A percentile compares a stretch with the other conserved stretches of the same genome.
phyloP scores from a whole-genome alignment of 2,888 invertebrate species.

The Ypsolopha scabrella region DNA sequence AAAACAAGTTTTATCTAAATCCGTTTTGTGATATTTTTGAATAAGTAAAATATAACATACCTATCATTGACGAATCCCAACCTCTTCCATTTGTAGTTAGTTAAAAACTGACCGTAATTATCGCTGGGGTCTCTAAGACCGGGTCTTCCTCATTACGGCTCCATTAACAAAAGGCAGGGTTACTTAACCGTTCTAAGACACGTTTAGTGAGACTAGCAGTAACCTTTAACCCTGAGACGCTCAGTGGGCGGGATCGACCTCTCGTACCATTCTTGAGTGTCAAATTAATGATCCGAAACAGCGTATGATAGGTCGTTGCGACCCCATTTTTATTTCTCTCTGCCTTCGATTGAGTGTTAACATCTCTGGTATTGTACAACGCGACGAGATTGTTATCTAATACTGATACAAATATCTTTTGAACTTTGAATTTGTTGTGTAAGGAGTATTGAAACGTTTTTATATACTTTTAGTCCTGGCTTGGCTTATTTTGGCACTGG shows the following conservation, averaged over 20 bases:
- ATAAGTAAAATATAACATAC: no score
- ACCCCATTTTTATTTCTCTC: not conserved
- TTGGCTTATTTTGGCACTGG: no score
- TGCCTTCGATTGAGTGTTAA: not conserved
- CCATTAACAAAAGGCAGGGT: slow-evolving; percentile 51
- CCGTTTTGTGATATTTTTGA: no score
- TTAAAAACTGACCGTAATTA: no score
- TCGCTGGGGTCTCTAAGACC: no score
- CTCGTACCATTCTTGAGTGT: slow-evolving; percentile 51
- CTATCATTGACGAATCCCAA: no score
- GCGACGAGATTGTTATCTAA: not conserved
- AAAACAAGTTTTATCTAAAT: no score
- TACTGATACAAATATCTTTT: not conserved
- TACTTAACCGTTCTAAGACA: slow-evolving; percentile 28
- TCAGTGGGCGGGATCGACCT: slow-evolving; percentile 16
- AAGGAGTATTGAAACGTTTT: not conserved
- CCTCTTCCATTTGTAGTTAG: no score
- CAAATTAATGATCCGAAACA: slow-evolving; percentile 63
- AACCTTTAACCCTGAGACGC: slow-evolving; percentile 1
- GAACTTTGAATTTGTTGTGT: not conserved
- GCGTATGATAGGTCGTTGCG: not conserved
- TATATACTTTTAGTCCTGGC: no score
- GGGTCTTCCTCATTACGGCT: slow-evolving; percentile 41
- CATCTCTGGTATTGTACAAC: not conserved
- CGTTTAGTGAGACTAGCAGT: slow-evolving; percentile 31